A percentile compares a stretch with the other conserved stretches of the same genome.
phyloP scores from a whole-genome alignment of 2,113 vertebrate species.

The Vireo altiloquus region DNA sequence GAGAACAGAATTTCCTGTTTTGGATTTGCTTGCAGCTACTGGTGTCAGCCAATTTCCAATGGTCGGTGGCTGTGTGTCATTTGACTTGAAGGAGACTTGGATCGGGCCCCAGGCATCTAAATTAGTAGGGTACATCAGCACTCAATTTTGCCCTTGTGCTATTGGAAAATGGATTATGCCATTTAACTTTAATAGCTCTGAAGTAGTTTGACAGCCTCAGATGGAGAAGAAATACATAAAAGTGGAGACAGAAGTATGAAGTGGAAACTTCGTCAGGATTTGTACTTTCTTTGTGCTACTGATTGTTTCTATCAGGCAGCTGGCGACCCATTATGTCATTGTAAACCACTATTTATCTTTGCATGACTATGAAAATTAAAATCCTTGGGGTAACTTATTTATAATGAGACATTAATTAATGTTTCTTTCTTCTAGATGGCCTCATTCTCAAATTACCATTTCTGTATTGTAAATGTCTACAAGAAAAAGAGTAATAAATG shows the following conservation, averaged over 20 bases:
- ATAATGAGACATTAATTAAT: neutral
- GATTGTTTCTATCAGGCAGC: neutral
- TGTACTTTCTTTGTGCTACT: neutral
- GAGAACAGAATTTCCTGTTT: neutral
- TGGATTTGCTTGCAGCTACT: neutral
- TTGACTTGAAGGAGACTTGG: neutral
- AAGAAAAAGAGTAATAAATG: neutral
- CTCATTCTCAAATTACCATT: neutral
- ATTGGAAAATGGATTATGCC: neutral
- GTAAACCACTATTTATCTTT: neutral
- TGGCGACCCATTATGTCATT: neutral
- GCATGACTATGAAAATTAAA: neutral
- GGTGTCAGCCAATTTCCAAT: neutral
- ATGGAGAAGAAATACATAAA: neutral
- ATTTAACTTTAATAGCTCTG: neutral
- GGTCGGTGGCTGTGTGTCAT: neutral
- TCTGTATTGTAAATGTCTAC: neutral
- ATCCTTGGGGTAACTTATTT: neutral
- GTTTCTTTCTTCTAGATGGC: neutral
- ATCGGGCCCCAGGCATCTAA: neutral
- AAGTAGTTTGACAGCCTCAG: neutral
- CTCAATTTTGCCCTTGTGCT: neutral
- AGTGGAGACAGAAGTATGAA: neutral
- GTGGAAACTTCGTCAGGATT: neutral
- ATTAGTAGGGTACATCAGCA: neutral